Base-by-base conservation (phyloP, 2,797 vertebrate species). In the Diglossa cyanea region DNA sequence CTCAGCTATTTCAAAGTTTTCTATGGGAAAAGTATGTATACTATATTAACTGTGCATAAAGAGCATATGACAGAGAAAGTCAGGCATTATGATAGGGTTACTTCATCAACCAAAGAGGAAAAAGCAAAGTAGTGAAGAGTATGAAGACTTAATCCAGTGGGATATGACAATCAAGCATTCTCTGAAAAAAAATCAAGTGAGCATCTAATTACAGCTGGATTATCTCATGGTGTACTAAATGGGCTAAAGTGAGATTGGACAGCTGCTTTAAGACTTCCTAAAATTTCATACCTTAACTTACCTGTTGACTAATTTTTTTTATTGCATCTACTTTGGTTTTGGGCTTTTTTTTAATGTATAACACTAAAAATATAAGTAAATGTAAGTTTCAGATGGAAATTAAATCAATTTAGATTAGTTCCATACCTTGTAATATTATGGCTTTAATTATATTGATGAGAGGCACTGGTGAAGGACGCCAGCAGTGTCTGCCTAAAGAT, bases 311-410 rank as follows among this genome's bases (percentile, higher is more conserved):
- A 16, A 5, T 54, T 42, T 40, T 58, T 62, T 35, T 35, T 35
- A 35, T 35, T 35, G 35, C 35, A 25, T 70, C 9, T 61, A 17
- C 1, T n/a, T 57, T 10, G 2, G 4, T 26, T 10, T 9, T 8
- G 2, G 0, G 0, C 35, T 35, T 35, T 13, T 13, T 4, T 30
- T 44, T 10, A 21, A 61, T 23, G 8, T 40, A 7, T 14, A 54
- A 31, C 10, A 55, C 0, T 21, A 79, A 40, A 40, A 60, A 74
- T 65, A 3, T 35, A 57, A 17, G 16, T 57, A 35, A 57, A 65
- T 48, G 5, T 30, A 37, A 30, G 25, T 62, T 89, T 85, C 39
- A 66, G 35, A 42, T 23, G 18, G 20, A 45, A 79, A 54, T 63
- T 11, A 63, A 83, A 79, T 20, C n/a, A 10, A 13, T 80, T 79